These are phyloP conservation scores for Microtus montanus DNA, from an alignment of 2,113 vertebrate genomes.

Conservation along the genomic window DNA sequence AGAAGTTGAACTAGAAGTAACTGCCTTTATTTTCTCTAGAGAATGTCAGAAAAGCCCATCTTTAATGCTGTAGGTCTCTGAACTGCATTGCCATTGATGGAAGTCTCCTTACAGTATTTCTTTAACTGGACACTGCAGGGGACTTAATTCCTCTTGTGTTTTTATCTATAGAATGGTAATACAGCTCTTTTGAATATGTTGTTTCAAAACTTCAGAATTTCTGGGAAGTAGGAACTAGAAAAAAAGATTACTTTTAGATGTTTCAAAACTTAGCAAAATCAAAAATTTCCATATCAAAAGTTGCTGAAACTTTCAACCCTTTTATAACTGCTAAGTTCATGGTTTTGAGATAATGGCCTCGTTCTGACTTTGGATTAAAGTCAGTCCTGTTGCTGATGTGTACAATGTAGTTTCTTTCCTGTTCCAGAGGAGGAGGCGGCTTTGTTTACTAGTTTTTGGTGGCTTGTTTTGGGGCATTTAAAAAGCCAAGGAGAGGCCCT, in stretches of 20 bases:
- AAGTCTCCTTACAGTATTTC: constrained; percentile 68
- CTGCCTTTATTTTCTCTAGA: constrained; percentile 70
- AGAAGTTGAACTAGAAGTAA: constrained; percentile 97
- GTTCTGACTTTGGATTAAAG: not conserved
- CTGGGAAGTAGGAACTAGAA: constrained; percentile 62
- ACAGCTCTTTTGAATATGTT: constrained; percentile 53
- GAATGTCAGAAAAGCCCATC: constrained; percentile 69
- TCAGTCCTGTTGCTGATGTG: not conserved
- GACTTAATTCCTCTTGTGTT: constrained; percentile 71
- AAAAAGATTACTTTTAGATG: constrained; percentile 30
- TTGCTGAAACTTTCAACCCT: not conserved
- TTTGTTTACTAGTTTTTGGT: constrained; percentile 36
- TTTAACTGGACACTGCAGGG: constrained; percentile 64
- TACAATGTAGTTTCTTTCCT: not conserved
- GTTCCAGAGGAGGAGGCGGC: constrained; percentile 18
- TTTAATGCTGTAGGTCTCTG: constrained; percentile 74
- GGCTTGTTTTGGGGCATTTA: constrained; percentile 44
- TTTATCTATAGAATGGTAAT: constrained; percentile 67
- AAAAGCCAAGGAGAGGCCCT: constrained; percentile 2
- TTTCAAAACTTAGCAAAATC: constrained; percentile 27
- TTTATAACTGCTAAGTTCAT: constrained; percentile 35
- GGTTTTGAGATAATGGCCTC: constrained; percentile 12
- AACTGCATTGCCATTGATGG: constrained; percentile 73
- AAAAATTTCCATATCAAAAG: constrained; percentile 24
- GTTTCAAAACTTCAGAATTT: constrained; percentile 64